Evolutionary conservation across 2,888 invertebrate species (phyloP).

Genomic region (Labia minor): DNA sequence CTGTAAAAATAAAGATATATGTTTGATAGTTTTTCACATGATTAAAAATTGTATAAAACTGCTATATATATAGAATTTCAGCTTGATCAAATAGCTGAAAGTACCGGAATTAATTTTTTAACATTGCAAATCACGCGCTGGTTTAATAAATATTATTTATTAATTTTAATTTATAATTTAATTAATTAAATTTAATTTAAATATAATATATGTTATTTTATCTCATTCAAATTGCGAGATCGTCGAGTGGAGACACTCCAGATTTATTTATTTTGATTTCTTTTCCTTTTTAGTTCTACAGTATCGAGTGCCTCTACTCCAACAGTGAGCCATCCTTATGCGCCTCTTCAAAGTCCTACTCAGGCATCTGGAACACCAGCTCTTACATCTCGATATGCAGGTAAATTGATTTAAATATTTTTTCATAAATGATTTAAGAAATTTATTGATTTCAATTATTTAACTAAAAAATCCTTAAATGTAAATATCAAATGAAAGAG

Average conservation of each 20-base stretch:
- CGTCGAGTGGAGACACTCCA: no score
- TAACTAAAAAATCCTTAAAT: not conserved
- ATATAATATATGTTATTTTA: no score
- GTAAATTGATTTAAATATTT: slow-evolving; percentile 8
- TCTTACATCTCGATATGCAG: slow-evolving; percentile 43
- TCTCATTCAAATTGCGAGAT: no score
- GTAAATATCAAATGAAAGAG: not conserved
- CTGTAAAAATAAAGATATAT: no score
- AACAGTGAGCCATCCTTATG: slow-evolving; percentile 68
- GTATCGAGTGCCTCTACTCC: slow-evolving; percentile 71
- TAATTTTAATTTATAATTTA: no score
- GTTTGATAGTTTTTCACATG: no score
- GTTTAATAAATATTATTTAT: no score
- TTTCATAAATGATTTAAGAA: not conserved
- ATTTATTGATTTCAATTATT: not conserved
- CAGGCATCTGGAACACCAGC: slow-evolving; percentile 35
- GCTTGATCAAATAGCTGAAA: no score
- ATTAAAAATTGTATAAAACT: no score
- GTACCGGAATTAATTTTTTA: no score
- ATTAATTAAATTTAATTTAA: slow-evolving; percentile 15
- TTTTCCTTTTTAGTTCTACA: slow-evolving; percentile 54
- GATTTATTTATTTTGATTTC: not conserved
- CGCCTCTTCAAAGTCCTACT: slow-evolving; percentile 63
- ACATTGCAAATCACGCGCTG: no score
- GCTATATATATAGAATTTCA: no score